A percentile compares a stretch with the other conserved stretches of the same genome.
phyloP scores from a whole-genome alignment of 2,888 invertebrate genomes.

The Idaea dimidiata region DNA sequence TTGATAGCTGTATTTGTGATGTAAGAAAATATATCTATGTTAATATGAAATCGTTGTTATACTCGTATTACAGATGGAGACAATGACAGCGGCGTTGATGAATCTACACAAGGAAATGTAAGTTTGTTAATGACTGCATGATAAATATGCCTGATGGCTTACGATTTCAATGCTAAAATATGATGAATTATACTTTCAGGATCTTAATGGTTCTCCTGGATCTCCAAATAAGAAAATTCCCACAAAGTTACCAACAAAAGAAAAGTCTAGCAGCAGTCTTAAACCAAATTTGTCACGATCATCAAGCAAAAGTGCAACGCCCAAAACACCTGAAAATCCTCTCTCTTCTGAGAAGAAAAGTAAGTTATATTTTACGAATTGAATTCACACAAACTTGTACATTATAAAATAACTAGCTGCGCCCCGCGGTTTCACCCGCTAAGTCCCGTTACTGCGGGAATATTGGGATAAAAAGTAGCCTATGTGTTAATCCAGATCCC shows the following conservation, averaged over 20 bases:
- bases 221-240: constrained; percentile 88
- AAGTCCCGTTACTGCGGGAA: too few species aligned
- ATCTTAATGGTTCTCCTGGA: constrained; percentile 85
- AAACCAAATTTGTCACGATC: constrained; percentile 80
- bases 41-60: neutral
- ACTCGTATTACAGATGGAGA: constrained; percentile 87
- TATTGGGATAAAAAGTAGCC: too few species aligned
- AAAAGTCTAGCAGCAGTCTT: constrained; percentile 70
- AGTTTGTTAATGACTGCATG: constrained; percentile 50
- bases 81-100: constrained; percentile 91
- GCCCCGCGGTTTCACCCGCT: too few species aligned
- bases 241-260: constrained; percentile 76
- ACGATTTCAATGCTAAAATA: neutral
- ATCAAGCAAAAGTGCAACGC: constrained; percentile 81
- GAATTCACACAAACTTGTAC: too few species aligned
- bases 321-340: constrained; percentile 87
- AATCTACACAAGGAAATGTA: constrained; percentile 90
- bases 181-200: constrained; percentile 44
- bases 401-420: too few species aligned
- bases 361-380: constrained; percentile 57
- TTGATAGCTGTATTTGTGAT: constrained; percentile 79
- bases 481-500: too few species aligned
- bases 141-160: too few species aligned
- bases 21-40: constrained; percentile 35
- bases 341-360: constrained; percentile 85